phyloP scores from a whole-genome alignment of 2,113 vertebrate species.

The Strix aluco region DNA sequence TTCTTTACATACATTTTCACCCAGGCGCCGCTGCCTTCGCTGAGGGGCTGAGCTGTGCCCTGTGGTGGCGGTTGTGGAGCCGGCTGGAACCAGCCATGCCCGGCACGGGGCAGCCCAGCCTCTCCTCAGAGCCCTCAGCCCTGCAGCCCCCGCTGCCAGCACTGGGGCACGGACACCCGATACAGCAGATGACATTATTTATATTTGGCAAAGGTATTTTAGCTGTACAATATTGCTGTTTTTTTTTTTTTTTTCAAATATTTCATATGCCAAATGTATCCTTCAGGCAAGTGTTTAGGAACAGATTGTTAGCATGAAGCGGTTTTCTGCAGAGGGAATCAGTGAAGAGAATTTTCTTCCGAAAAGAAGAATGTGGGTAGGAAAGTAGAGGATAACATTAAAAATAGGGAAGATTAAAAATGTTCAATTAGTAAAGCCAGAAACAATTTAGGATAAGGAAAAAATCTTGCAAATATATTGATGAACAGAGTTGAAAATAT shows the following conservation, averaged over 20 bases:
- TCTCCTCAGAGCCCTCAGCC: background rate
- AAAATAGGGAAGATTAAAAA: conserved; percentile 20
- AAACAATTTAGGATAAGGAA: background rate
- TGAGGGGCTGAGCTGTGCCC: background rate
- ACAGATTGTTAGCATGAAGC: conserved; percentile 19
- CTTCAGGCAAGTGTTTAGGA: background rate
- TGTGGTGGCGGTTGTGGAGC: rapidly evolving
- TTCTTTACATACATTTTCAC: rapidly evolving
- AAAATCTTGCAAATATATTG: background rate
- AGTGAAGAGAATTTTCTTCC: conserved; percentile 10
- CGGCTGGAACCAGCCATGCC: rapidly evolving
- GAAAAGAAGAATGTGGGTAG: conserved; percentile 10
- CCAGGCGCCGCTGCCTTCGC: rapidly evolving
- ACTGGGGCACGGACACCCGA: rapidly evolving
- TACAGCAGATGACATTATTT: background rate
- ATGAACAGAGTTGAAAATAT: background rate
- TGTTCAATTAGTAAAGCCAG: background rate
- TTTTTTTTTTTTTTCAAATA: background rate
- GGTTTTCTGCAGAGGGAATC: background rate
- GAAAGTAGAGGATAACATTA: conserved; percentile 20
- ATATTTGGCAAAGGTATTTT: background rate
- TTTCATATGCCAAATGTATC: conserved; percentile 7
- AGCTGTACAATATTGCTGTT: background rate
- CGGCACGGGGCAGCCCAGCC: rapidly evolving
- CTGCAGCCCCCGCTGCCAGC: rapidly evolving